phyloP scores from a whole-genome alignment of 2,113 vertebrate species.

The Alligator sinensis region DNA sequence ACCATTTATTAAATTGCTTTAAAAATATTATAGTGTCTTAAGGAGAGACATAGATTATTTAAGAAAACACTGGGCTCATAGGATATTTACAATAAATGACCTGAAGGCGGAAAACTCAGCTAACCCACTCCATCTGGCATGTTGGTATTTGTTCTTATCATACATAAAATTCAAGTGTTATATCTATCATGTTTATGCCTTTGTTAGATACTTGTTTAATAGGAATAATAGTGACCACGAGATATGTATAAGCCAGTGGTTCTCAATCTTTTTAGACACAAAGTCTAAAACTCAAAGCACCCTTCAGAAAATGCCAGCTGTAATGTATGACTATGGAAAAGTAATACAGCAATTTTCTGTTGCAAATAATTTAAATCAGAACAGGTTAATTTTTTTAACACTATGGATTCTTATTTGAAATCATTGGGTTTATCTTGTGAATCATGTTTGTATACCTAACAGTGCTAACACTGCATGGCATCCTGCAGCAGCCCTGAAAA shows the following conservation, averaged over 20 bases:
- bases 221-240: neutral
- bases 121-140: neutral
- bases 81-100: slow-evolving; percentile 15
- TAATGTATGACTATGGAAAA: too few relatives aligned
- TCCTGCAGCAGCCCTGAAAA: too few relatives aligned
- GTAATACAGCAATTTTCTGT: too few relatives aligned
- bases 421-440: too few relatives aligned
- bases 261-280: too few relatives aligned
- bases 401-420: too few relatives aligned
- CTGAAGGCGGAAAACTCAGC: neutral
- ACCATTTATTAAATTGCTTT: slow-evolving; percentile 60
- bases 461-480: too few relatives aligned
- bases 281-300: too few relatives aligned
- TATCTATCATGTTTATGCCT: neutral
- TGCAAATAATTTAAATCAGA: too few relatives aligned
- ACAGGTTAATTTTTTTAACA: too few relatives aligned
- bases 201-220: slow-evolving; percentile 38
- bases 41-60: slow-evolving; percentile 25
- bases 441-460: too few relatives aligned
- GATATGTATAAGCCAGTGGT: neutral
- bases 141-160: slow-evolving; percentile 41
- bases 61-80: slow-evolving; percentile 21
- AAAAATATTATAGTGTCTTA: slow-evolving; percentile 26
- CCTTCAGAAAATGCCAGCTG: too few relatives aligned
- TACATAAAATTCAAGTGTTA: neutral